phyloP scores from a whole-genome alignment of 2,888 invertebrate species.

The Apamea sordens region DNA sequence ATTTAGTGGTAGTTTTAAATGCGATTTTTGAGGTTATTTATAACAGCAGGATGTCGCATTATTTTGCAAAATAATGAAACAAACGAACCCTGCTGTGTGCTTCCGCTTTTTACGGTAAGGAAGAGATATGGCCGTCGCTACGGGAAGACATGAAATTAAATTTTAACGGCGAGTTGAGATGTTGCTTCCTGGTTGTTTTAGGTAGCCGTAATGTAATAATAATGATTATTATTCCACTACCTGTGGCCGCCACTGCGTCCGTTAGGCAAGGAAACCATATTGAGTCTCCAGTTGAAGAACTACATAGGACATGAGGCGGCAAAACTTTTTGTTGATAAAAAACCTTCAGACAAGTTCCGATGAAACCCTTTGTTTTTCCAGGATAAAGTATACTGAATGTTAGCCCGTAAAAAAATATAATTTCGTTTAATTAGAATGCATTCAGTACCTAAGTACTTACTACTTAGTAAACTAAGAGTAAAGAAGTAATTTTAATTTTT shows the following conservation, averaged over 20 bases:
- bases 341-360: neutral
- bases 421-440: neutral
- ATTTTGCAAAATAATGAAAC: conserved; percentile 1
- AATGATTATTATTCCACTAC: neutral
- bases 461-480: neutral
- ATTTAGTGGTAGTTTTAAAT: neutral
- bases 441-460: too few relatives aligned
- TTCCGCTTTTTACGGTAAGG: neutral
- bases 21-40: neutral
- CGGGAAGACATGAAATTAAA: neutral
- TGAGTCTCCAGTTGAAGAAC: neutral
- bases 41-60: neutral
- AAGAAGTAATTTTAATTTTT: conserved; percentile 16
- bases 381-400: neutral
- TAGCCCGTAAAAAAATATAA: neutral
- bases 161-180: conserved; percentile 7
- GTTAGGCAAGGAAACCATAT: neutral
- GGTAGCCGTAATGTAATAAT: neutral
- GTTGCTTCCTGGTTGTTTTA: neutral
- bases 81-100: neutral
- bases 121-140: neutral
- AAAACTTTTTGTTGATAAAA: neutral
- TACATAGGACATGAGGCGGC: neutral
- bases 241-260: neutral
- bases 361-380: neutral